These are phyloP conservation scores for Oncopeltus fasciatus DNA, from an alignment of 1,140 invertebrate species.

Conservation along the genomic window DNA sequence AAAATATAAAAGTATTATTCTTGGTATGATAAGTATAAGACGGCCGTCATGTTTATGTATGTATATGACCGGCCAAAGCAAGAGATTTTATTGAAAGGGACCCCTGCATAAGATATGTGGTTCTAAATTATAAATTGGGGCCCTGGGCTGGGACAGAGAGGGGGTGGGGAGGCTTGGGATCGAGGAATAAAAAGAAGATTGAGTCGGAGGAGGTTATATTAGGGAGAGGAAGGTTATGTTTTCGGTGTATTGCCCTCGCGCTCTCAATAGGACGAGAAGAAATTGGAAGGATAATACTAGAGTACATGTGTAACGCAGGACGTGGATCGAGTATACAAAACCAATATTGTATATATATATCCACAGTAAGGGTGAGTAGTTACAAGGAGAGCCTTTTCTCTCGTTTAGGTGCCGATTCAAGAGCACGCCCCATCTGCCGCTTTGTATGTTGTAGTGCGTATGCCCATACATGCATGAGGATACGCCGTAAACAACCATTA, in stretches of 20 bases:
- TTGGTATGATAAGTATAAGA: too few relatives aligned
- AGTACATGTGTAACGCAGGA: neutral
- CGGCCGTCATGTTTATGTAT: neutral
- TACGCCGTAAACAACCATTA: slow-evolving; percentile 10
- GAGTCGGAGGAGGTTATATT: slow-evolving; percentile 5
- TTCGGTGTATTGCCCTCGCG: neutral
- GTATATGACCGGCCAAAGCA: too few relatives aligned
- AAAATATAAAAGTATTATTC: too few relatives aligned
- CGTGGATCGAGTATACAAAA: neutral
- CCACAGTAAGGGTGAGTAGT: neutral
- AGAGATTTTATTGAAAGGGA: slow-evolving; percentile 7
- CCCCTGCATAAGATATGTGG: slow-evolving; percentile 4
- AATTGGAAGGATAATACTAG: slow-evolving; percentile 2
- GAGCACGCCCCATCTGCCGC: neutral
- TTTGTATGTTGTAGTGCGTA: too few relatives aligned
- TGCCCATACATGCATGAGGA: too few relatives aligned
- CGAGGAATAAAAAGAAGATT: slow-evolving; percentile 6
- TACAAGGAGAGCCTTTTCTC: neutral
- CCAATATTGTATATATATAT: neutral
- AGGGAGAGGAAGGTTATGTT: slow-evolving; percentile 3
- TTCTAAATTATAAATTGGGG: slow-evolving; percentile 8
- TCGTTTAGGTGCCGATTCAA: neutral
- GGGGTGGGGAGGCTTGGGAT: neutral
- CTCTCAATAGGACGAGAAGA: slow-evolving; percentile 3
- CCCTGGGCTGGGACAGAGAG: too few relatives aligned